Conservation (phyloP, 2,113 vertebrate species). For the Hiodon tergisus region DNA sequence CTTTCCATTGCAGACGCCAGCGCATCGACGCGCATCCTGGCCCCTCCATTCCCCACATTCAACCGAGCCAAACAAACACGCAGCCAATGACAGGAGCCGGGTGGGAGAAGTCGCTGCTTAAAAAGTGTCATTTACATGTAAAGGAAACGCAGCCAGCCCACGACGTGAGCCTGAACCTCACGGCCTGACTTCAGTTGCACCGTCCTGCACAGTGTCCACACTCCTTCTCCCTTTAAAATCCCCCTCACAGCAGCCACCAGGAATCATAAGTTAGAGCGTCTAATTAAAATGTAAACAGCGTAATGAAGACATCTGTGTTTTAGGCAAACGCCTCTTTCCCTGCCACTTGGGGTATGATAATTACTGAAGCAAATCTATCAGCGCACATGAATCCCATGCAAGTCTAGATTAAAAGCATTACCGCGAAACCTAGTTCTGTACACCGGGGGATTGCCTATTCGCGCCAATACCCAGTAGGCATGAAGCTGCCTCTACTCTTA, state of each 20-base stretch:
- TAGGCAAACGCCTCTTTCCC: conserved; percentile 85
- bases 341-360: conserved; percentile 98
- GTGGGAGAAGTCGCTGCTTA: too few relatives aligned
- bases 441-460: conserved; percentile 82
- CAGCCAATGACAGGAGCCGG: too few relatives aligned
- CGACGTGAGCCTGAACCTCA: too few relatives aligned
- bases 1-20: too few relatives aligned
- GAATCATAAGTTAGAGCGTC: conserved; percentile 82
- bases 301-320: conserved; percentile 99
- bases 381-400: conserved; percentile 85
- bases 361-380: conserved; percentile 94
- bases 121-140: too few relatives aligned
- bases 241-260: conserved; percentile 65
- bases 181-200: conserved; percentile 2
- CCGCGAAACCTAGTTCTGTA: conserved; percentile 85
- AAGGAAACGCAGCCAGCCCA: too few relatives aligned
- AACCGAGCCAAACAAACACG: too few relatives aligned
- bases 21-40: too few relatives aligned
- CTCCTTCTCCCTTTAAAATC: conserved; percentile 14
- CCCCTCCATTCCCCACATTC: too few relatives aligned
- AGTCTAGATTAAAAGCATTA: conserved; percentile 97
- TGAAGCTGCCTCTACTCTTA: conserved; percentile 52
- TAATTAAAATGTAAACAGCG: conserved; percentile 99
- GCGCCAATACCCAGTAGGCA: conserved; percentile 77
- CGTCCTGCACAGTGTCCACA: conserved; percentile 20